Evolutionary conservation across 2,888 invertebrate genomes (phyloP).

Genomic region (Noctua fimbriata): DNA sequence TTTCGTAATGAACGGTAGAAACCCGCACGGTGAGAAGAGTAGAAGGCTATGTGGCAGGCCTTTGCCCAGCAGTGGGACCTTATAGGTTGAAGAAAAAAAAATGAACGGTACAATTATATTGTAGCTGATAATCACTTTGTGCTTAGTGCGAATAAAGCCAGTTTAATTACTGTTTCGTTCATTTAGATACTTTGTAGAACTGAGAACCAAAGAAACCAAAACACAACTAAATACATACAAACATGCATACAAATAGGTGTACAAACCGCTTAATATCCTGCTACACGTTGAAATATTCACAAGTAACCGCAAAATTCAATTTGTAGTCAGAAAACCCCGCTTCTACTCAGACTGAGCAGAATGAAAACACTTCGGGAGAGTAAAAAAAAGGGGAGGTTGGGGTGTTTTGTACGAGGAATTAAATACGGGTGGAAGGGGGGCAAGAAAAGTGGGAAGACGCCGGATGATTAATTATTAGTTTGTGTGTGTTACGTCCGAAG

Average conservation of each 20-base stretch:
- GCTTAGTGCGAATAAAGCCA: neutral
- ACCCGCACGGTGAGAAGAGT: too few species aligned
- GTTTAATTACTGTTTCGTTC: neutral
- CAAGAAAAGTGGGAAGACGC: constrained; percentile 81
- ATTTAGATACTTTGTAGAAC: neutral
- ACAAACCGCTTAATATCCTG: constrained; percentile 84
- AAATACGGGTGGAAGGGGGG: constrained; percentile 81
- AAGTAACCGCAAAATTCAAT: constrained; percentile 89
- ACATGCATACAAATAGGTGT: constrained; percentile 51
- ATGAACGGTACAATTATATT: too few species aligned
- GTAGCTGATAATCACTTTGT: too few species aligned
- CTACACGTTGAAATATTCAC: constrained; percentile 85
- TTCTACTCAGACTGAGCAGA: constrained; percentile 84
- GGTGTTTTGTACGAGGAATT: constrained; percentile 85
- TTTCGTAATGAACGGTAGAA: neutral
- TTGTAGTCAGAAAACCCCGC: constrained; percentile 82
- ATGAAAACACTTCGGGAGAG: constrained; percentile 82
- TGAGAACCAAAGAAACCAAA: constrained; percentile 41
- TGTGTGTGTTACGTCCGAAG: constrained; percentile 86
- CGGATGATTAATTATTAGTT: constrained; percentile 90
- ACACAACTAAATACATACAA: constrained; percentile 51
- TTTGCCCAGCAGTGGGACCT: too few species aligned
- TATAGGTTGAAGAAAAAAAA: too few species aligned
- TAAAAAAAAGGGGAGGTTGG: constrained; percentile 81
- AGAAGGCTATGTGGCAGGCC: too few species aligned